phyloP scores from a whole-genome alignment of 1,140 invertebrate genomes.

The Oryzaephilus surinamensis region DNA sequence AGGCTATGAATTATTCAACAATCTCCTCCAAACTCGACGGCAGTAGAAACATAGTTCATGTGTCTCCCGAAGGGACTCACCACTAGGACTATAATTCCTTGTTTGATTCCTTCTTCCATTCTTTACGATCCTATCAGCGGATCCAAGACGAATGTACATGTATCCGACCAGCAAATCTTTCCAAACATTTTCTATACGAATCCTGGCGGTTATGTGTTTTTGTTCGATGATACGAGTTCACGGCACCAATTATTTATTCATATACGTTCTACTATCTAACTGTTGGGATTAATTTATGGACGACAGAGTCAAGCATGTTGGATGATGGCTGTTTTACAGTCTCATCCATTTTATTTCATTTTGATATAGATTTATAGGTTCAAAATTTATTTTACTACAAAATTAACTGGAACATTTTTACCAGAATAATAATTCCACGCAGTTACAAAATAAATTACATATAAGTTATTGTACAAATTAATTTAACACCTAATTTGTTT shows the following conservation, averaged over 20 bases:
- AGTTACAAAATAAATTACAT: no score
- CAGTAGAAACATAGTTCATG: constrained; percentile 11
- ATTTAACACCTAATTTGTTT: no score
- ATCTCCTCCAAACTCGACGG: no score
- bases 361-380: no score
- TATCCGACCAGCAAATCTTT: constrained; percentile 5
- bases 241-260: constrained; percentile 3
- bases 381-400: no score
- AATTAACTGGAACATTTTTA: no score
- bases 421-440: no score
- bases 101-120: constrained; percentile 20
- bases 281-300: constrained; percentile 8
- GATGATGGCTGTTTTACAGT: no score
- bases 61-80: constrained; percentile 15
- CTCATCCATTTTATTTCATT: no score
- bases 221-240: constrained; percentile 4
- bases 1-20: constrained; percentile 25
- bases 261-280: constrained; percentile 4
- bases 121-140: constrained; percentile 21
- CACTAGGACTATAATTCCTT: constrained; percentile 22
- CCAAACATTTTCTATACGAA: no score
- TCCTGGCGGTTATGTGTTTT: constrained; percentile 4
- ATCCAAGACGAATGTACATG: constrained; percentile 18
- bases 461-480: no score
- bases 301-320: no score